phyloP scores from a whole-genome alignment of 2,797 vertebrate genomes.

The Sphaeramia orbicularis region DNA sequence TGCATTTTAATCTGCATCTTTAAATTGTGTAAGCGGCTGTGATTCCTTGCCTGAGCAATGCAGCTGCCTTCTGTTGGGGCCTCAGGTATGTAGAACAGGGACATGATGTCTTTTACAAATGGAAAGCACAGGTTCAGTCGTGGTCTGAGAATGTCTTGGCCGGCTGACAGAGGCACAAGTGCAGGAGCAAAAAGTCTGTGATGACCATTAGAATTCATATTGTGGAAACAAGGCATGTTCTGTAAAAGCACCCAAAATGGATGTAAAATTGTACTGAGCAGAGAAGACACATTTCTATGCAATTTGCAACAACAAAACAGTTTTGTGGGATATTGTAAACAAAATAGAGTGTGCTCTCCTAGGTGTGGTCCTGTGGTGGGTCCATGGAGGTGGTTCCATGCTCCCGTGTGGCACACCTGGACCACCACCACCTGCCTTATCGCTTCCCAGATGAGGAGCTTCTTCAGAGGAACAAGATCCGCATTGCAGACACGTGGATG shows the following conservation, averaged over 20 bases:
- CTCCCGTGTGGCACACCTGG: slow-evolving; percentile 89
- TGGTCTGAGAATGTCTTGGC: slow-evolving; percentile 56
- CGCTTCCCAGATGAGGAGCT: slow-evolving; percentile 79
- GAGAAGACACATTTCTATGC: not conserved
- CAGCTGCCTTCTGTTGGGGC: slow-evolving; percentile 37
- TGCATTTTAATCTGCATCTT: slow-evolving; percentile 10
- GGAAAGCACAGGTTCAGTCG: slow-evolving; percentile 39
- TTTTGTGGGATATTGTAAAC: no score
- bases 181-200: slow-evolving; percentile 17
- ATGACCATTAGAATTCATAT: not conserved
- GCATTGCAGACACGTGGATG: slow-evolving; percentile 91
- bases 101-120: slow-evolving; percentile 61
- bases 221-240: not conserved
- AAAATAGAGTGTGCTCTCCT: slow-evolving; percentile 15
- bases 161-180: not conserved
- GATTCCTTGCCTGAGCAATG: slow-evolving; percentile 22
- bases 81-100: slow-evolving; percentile 49
- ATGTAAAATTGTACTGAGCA: not conserved
- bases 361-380: slow-evolving; percentile 95
- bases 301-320: not conserved
- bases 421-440: slow-evolving; percentile 66
- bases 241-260: not conserved
- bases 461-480: slow-evolving; percentile 87
- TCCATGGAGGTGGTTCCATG: slow-evolving; percentile 92
- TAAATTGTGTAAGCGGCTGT: slow-evolving; percentile 5